phyloP scores from a whole-genome alignment of 2,797 vertebrate genomes.

The Danio tinwini region DNA sequence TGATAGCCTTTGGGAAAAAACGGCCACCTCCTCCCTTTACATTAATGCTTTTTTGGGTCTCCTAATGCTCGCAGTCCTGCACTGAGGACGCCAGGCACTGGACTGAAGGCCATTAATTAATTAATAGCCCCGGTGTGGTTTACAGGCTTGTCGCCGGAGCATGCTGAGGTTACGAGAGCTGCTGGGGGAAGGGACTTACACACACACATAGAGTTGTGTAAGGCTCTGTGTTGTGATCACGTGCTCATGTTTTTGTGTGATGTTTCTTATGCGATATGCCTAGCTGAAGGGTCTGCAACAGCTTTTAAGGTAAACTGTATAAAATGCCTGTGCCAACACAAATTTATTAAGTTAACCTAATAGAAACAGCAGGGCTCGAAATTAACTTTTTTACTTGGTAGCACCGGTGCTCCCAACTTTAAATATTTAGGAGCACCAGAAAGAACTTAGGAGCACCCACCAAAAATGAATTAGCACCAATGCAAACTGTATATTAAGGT shows the following conservation, averaged over 20 bases:
- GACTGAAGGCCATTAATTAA: conserved; percentile 81
- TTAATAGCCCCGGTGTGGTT: conserved; percentile 80
- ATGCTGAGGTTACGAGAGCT: conserved; percentile 67
- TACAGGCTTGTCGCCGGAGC: conserved; percentile 72
- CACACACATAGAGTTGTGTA: not conserved
- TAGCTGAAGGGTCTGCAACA: not conserved
- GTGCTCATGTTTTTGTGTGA: not conserved
- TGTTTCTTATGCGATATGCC: not conserved
- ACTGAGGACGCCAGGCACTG: conserved; percentile 55
- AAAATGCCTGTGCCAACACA: too few species aligned
- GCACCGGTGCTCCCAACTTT: too few species aligned
- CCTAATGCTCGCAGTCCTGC: conserved; percentile 24
- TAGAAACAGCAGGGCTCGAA: too few species aligned
- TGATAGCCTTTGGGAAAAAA: conserved; percentile 65
- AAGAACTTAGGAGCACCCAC: too few species aligned
- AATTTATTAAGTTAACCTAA: too few species aligned
- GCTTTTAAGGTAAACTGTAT: not conserved
- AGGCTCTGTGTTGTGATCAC: conserved; percentile 3
- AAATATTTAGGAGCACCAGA: too few species aligned
- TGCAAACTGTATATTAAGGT: too few species aligned
- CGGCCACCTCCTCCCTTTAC: conserved; percentile 18
- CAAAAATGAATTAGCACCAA: too few species aligned
- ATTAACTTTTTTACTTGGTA: too few species aligned
- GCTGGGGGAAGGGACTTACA: conserved; percentile 23
- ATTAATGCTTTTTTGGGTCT: conserved; percentile 12